Base-by-base conservation (phyloP, 92 coral and sea anemone species). In the Zoanthus gigantus region DNA sequence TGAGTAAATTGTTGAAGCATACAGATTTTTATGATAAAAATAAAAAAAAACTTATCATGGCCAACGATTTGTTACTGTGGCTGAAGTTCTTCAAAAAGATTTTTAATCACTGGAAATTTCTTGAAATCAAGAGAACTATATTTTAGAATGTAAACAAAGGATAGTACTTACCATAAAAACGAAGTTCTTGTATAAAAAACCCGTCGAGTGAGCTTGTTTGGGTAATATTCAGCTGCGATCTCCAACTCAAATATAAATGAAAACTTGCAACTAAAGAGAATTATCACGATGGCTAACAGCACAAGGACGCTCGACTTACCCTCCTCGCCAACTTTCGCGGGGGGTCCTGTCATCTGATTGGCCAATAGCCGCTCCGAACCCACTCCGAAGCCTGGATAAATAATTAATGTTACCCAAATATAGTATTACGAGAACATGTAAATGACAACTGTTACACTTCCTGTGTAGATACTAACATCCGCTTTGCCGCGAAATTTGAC, bases 221-320 rank as follows among this genome's bases (percentile, higher is more conserved):
- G 42, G 82, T 81, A 85, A 94, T 92, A 90, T 77, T 86, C 83
- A 82, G 72, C 89, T 79, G 79, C 92, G 92, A 92, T 94, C 93
- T 65, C 87, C 77, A 66, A 69, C 78, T 84, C 87, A 77, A 89
- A 88, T 76, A 79, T 31, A 74, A 88, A 92, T 77, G 94, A 95
- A 95, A 95, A 93, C 98, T 91, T 86, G 91, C 89, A 93, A 91
- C 91, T 88, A 78, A 92, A 87, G 92, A 74, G 79, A 89, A 78
- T 2, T 86, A 88, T 91, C 77, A 87, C 93, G 98, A 94, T 94
- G 96, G 98, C 94, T 96, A 94, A 95, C 98, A 92, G 90, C 94
- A 84, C 96, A 95, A 89, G 95, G 99, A 97, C 99, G 99, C 99
- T 97, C 98, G 98, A 97, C 95, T 95, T 97, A 92, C 98, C 99